Evolutionary conservation across 2,113 vertebrate genomes (phyloP).

Genomic region (Dicerorhinus sumatrensis): DNA sequence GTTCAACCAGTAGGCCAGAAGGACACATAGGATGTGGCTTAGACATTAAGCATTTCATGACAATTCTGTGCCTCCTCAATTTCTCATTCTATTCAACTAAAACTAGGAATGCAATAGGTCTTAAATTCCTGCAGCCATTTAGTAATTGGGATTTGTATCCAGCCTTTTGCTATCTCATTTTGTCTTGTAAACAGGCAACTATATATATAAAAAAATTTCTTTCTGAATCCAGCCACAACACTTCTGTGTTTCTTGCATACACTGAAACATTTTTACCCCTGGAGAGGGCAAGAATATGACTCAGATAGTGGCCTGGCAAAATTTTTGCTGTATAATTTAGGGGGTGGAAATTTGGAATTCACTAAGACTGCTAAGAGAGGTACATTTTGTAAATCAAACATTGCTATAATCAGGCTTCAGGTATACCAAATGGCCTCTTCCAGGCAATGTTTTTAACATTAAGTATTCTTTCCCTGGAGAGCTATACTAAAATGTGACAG

Average conservation of each 20-base stretch:
- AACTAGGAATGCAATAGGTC: neutral
- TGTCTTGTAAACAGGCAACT: neutral
- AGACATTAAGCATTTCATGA: neutral
- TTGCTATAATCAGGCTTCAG: neutral
- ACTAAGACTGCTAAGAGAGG: neutral
- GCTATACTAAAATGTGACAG: neutral
- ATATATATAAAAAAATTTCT: neutral
- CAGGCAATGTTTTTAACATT: neutral
- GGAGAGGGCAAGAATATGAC: conserved; percentile 1
- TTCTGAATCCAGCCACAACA: neutral
- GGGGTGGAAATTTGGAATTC: neutral
- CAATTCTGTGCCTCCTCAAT: neutral
- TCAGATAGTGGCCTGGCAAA: neutral
- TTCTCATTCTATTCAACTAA: conserved; percentile 14
- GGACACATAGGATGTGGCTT: neutral
- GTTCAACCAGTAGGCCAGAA: neutral
- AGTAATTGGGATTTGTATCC: neutral
- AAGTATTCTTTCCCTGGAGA: neutral
- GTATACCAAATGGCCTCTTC: neutral
- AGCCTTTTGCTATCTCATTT: neutral
- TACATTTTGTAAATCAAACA: conserved; percentile 5
- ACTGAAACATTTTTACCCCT: neutral
- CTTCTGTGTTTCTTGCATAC: neutral
- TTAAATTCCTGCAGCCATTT: neutral
- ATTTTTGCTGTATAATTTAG: neutral